Percentiles rank a stretch among this genome's conserved stretches.
Conservation (phyloP, 2,888 invertebrate genomes). For the Drosophila koepferae region DNA sequence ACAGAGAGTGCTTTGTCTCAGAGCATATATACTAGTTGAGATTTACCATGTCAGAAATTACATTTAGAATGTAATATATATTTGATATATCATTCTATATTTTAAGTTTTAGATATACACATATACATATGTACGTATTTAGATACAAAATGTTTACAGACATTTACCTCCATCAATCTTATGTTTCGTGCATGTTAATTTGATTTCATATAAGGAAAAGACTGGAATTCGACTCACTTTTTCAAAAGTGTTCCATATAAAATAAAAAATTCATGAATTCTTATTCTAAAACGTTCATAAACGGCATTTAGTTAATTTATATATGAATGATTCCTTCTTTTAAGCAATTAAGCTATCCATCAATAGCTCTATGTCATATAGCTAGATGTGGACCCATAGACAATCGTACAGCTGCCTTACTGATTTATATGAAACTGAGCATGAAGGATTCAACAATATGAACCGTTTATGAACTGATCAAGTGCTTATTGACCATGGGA, state of each 20-base stretch:
- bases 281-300: neutral
- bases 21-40: neutral
- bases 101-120: too few species aligned
- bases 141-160: too few species aligned
- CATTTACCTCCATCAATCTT: too few species aligned
- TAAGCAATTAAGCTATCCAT: neutral
- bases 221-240: too few species aligned
- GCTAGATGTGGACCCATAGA: neutral
- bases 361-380: neutral
- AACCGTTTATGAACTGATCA: neutral
- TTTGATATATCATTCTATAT: too few species aligned
- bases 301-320: neutral
- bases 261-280: neutral
- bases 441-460: neutral
- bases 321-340: neutral
- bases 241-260: too few species aligned
- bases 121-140: too few species aligned
- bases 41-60: too few species aligned
- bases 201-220: too few species aligned
- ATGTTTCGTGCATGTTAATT: too few species aligned
- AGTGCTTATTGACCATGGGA: too few species aligned
- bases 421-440: neutral
- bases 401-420: neutral
- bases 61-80: too few species aligned
- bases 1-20: neutral